These are phyloP conservation scores for Acridotheres tristis DNA, from an alignment of 2,797 vertebrate genomes.

Conservation along the genomic window DNA sequence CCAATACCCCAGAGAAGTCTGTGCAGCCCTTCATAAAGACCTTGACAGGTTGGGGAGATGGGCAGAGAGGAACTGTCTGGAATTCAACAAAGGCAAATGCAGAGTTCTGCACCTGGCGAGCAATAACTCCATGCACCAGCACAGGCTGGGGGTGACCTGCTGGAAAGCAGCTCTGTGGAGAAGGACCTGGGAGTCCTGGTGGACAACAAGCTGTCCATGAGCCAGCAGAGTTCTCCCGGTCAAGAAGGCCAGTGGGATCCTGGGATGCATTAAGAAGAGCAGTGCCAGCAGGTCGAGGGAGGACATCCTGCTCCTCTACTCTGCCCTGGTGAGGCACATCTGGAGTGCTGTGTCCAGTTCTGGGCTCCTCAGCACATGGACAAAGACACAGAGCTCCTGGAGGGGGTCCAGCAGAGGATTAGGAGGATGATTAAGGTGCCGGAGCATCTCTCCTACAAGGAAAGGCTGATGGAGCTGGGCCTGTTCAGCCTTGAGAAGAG, in stretches of 20 bases:
- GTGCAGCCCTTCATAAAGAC: not conserved
- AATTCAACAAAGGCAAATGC: not conserved
- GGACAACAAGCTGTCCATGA: not conserved
- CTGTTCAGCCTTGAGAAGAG: not conserved
- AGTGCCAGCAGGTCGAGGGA: accelerated
- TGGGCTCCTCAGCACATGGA: not conserved
- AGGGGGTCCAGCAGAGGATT: not conserved
- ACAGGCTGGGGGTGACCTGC: not conserved
- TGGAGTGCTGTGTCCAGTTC: not conserved
- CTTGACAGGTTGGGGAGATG: not conserved
- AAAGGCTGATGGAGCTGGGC: not conserved
- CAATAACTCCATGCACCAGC: not conserved
- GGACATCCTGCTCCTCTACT: not conserved
- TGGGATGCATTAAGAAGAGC: not conserved
- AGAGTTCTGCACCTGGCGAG: not conserved
- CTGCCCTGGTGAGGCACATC: not conserved
- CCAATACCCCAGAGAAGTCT: not conserved
- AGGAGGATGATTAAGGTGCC: accelerated
- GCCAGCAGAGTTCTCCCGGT: not conserved
- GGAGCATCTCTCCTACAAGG: not conserved
- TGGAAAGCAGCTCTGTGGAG: too few relatives aligned
- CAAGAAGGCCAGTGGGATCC: too few relatives aligned
- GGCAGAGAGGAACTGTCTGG: not conserved
- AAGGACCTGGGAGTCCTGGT: not conserved
- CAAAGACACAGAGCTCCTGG: not conserved